These are phyloP conservation scores for Chascanopsetta lugubris DNA, from an alignment of 2,113 vertebrate genomes.

Conservation along the genomic window DNA sequence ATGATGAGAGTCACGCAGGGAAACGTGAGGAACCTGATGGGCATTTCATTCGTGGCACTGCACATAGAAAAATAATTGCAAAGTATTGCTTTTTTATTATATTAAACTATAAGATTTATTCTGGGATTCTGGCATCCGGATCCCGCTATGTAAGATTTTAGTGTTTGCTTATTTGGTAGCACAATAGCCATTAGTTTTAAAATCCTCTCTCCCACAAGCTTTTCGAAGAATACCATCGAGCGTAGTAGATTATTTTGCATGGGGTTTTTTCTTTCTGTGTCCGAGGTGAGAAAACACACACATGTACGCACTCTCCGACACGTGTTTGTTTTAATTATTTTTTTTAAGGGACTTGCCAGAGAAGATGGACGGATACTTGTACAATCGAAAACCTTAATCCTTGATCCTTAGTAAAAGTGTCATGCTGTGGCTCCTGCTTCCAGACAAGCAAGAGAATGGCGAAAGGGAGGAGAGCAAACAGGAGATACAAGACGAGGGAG, in stretches of 20 bases:
- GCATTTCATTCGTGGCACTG: slow-evolving; percentile 76
- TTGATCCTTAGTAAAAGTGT: slow-evolving; percentile 72
- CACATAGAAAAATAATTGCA: slow-evolving; percentile 78
- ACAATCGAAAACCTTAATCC: slow-evolving; percentile 69
- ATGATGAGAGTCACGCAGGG: slow-evolving; percentile 39
- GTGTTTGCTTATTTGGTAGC: slow-evolving; percentile 83
- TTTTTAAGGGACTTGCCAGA: slow-evolving; percentile 48
- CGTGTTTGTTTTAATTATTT: slow-evolving; percentile 60
- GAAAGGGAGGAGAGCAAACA: slow-evolving; percentile 62
- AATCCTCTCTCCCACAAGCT: slow-evolving; percentile 71
- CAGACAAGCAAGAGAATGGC: slow-evolving; percentile 26
- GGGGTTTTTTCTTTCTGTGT: slow-evolving; percentile 70
- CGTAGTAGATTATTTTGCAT: slow-evolving; percentile 82
- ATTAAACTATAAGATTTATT: slow-evolving; percentile 79
- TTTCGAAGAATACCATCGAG: slow-evolving; percentile 72
- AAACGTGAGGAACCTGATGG: slow-evolving; percentile 51
- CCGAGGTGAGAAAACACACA: slow-evolving; percentile 68
- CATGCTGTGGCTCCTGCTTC: slow-evolving; percentile 44
- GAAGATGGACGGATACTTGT: slow-evolving; percentile 57
- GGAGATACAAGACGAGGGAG: slow-evolving; percentile 45
- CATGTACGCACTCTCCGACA: slow-evolving; percentile 57
- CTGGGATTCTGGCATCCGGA: slow-evolving; percentile 80
- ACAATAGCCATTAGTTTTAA: slow-evolving; percentile 81
- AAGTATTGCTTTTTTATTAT: slow-evolving; percentile 80
- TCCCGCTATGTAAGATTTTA: slow-evolving; percentile 81